Conservation (phyloP, 2,888 invertebrate species). For the Andrena minutula region DNA sequence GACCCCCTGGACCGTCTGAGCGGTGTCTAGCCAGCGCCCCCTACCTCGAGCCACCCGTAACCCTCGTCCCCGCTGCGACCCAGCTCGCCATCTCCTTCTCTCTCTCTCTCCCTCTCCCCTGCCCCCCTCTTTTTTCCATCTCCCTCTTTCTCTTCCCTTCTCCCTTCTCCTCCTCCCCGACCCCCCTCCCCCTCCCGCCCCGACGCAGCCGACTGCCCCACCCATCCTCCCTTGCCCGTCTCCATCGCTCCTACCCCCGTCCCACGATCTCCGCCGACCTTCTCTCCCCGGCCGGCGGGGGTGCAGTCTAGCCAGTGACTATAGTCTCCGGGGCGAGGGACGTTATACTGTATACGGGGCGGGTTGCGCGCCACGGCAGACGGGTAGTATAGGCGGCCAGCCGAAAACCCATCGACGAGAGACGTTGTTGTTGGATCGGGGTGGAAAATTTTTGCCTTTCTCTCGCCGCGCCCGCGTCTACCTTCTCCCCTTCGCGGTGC, state of each 20-base stretch:
- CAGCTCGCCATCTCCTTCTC: constrained; percentile 70
- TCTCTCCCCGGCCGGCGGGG: constrained; percentile 76
- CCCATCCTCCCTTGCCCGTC: constrained; percentile 59
- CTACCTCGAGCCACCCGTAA: constrained; percentile 83
- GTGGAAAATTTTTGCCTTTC: constrained; percentile 56
- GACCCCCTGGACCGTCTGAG: constrained; percentile 84
- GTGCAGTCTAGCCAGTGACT: constrained; percentile 82
- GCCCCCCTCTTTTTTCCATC: constrained; percentile 38
- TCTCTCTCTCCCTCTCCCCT: constrained; percentile 74
- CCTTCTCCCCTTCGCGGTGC: background rate
- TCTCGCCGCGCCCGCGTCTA: background rate
- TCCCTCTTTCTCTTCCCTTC: constrained; percentile 80
- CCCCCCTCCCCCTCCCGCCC: constrained; percentile 45
- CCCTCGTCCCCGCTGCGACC: constrained; percentile 71
- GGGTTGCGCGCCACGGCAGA: constrained; percentile 38
- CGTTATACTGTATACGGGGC: constrained; percentile 70
- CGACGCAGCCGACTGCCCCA: constrained; percentile 71
- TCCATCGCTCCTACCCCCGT: constrained; percentile 66
- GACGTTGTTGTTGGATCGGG: constrained; percentile 55
- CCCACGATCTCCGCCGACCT: constrained; percentile 76
- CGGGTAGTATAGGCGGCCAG: constrained; percentile 52
- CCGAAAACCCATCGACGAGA: constrained; percentile 68
- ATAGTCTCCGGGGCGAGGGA: constrained; percentile 75
- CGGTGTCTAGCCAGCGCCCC: constrained; percentile 85
- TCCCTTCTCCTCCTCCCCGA: constrained; percentile 74